These are phyloP conservation scores for Myrmecobius fasciatus DNA, from an alignment of 2,113 vertebrate species.

Conservation along the genomic window DNA sequence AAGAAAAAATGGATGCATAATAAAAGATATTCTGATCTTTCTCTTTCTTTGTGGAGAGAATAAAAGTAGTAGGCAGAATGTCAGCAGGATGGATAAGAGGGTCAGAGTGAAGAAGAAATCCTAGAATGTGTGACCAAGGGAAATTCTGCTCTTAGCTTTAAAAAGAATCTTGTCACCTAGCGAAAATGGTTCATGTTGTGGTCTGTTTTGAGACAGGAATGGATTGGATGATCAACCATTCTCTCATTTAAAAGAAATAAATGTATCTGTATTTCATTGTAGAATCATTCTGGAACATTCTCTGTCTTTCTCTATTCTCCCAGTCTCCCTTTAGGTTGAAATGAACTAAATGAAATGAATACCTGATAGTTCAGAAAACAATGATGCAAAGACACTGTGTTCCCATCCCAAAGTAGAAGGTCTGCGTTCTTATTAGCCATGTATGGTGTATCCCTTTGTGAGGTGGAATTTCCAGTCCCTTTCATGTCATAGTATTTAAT, in stretches of 20 bases:
- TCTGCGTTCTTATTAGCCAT: neutral
- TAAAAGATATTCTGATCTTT: neutral
- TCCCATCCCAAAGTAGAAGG: neutral
- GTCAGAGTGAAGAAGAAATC: neutral
- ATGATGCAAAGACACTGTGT: neutral
- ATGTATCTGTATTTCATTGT: neutral
- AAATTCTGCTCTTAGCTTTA: neutral
- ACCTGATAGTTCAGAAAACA: constrained; percentile 13
- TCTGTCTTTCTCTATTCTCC: neutral
- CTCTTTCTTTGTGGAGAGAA: constrained; percentile 25
- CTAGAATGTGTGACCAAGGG: neutral
- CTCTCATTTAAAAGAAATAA: neutral
- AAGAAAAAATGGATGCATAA: neutral
- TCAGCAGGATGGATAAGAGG: constrained; percentile 18
- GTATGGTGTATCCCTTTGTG: no score
- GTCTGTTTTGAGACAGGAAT: neutral
- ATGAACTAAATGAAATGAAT: neutral
- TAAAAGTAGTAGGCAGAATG: neutral
- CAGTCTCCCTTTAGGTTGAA: neutral
- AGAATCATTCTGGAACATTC: neutral
- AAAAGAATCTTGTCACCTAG: neutral
- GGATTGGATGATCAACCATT: neutral
- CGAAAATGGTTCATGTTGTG: neutral
- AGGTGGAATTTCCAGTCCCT: neutral
- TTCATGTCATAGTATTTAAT: neutral